Base-by-base conservation (phyloP, 2,888 invertebrate species). In the Nephrocerus scutellatus region DNA sequence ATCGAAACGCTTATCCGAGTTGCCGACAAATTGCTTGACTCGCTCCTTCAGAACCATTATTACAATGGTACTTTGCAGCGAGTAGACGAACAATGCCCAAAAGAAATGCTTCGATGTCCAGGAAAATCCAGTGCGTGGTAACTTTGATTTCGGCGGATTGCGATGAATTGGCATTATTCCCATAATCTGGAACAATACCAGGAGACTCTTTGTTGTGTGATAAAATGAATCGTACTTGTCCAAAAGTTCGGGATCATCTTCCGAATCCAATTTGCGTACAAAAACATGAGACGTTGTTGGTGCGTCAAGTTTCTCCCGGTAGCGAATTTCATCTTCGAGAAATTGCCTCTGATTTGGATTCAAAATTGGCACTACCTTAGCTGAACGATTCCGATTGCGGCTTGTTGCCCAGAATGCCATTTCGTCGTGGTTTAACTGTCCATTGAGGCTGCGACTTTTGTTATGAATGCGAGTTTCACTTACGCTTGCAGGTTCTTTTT, bases 91-190 rank as follows among this genome's bases (percentile, higher is more conserved):
- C 37, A 81, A 75, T 0, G 82, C 82, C 75, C 80, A 82, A 31
- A 79, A 60, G 8, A 79, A 76, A 5, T 79, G 76, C 47, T 74
- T 75, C 1, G 82, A 82, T 44, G 74, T 72, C 80, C 80, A 82
- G 34, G 74, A 74, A 54, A 62, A 79, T 10, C 75, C 76, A 0
- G 79, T 78, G 0, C 77, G 51, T 48, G 70, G 43, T 60, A 71
- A 36, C 63, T 72, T 62, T 55, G 65, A 40, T 57, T 68, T 68
- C 52, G 69, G 72, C 3, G 76, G 72, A 30, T 77, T 77, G 28
- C 82, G 71, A 71, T 80, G 79, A 26, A 83, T 79, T 1, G 82
- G 82, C 82, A 82, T 82, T 0, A 82, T 72, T 4, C 82, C 82
- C 82, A 80, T 82, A 26, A 82, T 78, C 61, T 83, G 82, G 53